Evolutionary conservation across 2,888 invertebrate genomes (phyloP), one percentile per base, ranked within the genome.

Genomic region (Platycnemis pennipes): DNA sequence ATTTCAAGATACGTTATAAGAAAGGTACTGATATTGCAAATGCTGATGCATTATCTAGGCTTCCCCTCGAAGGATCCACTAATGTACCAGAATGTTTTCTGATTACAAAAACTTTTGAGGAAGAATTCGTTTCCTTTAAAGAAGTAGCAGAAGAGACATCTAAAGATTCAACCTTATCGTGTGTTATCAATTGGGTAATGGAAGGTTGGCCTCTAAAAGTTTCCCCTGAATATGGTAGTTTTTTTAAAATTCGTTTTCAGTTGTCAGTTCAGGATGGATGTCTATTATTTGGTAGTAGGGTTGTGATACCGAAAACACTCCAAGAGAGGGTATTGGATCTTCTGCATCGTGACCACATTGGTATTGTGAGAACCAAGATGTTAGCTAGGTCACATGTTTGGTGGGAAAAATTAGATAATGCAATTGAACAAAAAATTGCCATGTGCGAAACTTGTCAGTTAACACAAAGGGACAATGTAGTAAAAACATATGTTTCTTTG

Each of bases 111-210:
- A 56, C 11, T 56, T 56, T 56, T 5, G 56, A 56, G 56, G 56
- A 69, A 69, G 31, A 69, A 69, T 69, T 31, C 31, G 69, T 69
- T 31, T 31, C 5, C 31, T 69, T n/a, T 31, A 7, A 69, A 3
- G 31, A 69, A 31, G 69, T 31, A 13, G 69, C 69, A 69, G 69
- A 31, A 56, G 2, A 4, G 31, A 31, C 5, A 31, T 8, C n/a
- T 69, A 69, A n/a, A 7, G n/a, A 31, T 69, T 31, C 31, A 11
- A 94, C 31, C 88, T 95, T 2, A 95, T 95, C 88, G 4, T 56
- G 56, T 56, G 56, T 16, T 19, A 3, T 56, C 2, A 56, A n/a
- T n/a, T n/a, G 56, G 19, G 56, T 56, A 3, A 56, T 56, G 56
- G 22, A 56, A 3, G 56, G 56, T 22, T 56, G 56, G 56, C 56